Evolutionary conservation across 2,113 vertebrate species (phyloP).

Genomic region (Phaetusa simplex): DNA sequence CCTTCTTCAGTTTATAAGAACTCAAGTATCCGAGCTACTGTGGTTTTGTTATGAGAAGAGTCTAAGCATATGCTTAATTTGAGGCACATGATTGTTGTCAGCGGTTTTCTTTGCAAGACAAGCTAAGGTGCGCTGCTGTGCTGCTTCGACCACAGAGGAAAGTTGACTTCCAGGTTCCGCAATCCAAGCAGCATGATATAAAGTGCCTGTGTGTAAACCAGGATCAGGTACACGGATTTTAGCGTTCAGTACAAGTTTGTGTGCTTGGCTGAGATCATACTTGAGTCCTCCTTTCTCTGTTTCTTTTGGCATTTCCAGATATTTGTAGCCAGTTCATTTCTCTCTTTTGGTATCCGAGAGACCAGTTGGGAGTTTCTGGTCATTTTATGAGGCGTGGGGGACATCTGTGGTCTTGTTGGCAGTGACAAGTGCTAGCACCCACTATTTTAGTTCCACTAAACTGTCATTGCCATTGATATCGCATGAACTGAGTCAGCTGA

Average conservation of each 20-base stretch:
- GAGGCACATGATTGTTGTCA: background rate
- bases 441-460: background rate
- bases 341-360: background rate
- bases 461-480: background rate
- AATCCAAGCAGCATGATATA: background rate
- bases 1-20: background rate
- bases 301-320: background rate
- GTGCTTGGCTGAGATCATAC: background rate
- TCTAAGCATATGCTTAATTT: background rate
- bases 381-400: background rate
- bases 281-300: background rate
- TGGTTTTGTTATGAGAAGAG: background rate
- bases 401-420: background rate
- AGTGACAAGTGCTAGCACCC: background rate
- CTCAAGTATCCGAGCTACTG: background rate
- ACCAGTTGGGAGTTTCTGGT: background rate
- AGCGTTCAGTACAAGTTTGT: background rate
- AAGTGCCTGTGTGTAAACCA: background rate
- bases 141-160: background rate
- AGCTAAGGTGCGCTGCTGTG: background rate
- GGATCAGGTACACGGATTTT: background rate
- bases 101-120: background rate
- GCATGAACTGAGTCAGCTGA: background rate
- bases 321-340: background rate
- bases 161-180: background rate